phyloP scores from a whole-genome alignment of 1,140 invertebrate genomes.

The Melitaea cinxia region DNA sequence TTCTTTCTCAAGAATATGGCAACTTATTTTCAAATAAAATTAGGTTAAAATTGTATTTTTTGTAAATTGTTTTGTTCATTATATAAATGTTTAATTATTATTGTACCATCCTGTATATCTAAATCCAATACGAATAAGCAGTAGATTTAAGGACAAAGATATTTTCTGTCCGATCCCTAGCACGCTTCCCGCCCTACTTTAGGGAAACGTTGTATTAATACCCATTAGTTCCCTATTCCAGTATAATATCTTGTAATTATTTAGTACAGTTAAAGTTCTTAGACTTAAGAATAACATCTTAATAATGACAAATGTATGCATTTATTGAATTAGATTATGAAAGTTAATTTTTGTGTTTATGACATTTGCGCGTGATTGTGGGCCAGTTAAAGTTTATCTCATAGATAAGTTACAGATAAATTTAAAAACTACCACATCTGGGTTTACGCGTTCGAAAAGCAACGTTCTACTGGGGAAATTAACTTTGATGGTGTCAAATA shows the following conservation, averaged over 20 bases:
- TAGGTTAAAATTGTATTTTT: not conserved
- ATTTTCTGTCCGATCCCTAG: not conserved
- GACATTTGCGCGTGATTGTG: constrained; percentile 3
- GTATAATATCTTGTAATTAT: too few species aligned
- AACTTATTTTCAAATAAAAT: constrained; percentile 7
- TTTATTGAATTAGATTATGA: not conserved
- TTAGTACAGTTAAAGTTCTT: not conserved
- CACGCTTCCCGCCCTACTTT: too few species aligned
- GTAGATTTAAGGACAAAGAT: not conserved
- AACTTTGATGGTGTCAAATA: too few species aligned
- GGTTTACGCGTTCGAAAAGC: too few species aligned
- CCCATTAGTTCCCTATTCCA: too few species aligned
- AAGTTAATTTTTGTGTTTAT: not conserved
- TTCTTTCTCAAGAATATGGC: not conserved
- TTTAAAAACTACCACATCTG: too few species aligned
- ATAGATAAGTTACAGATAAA: too few species aligned
- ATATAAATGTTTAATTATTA: not conserved
- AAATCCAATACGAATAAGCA: too few species aligned
- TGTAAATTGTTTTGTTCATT: not conserved
- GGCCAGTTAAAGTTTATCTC: too few species aligned
- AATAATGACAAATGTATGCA: not conserved
- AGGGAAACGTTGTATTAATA: too few species aligned
- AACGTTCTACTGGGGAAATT: too few species aligned
- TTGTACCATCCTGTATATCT: too few species aligned
- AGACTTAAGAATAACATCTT: not conserved